Conservation (phyloP, 2,888 invertebrate genomes). For the Eugnorisma glareosa region DNA sequence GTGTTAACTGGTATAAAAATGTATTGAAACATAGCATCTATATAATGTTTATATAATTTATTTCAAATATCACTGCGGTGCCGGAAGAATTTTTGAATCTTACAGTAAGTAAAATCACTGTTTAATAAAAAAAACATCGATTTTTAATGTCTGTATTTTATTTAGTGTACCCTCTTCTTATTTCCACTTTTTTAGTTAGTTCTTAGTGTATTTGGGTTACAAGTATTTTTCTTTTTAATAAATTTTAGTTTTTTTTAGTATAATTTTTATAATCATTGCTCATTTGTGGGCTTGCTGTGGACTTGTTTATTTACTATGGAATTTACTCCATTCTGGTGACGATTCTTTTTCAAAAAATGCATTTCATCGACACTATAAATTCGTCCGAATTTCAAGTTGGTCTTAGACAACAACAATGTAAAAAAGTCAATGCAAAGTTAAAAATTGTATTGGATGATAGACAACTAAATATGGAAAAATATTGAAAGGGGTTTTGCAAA, state of each 20-base stretch:
- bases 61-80: conserved; percentile 82
- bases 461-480: no score
- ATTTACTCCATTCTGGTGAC: no score
- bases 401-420: no score
- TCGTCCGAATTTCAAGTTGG: no score
- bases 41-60: conserved; percentile 69
- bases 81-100: conserved; percentile 72
- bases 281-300: not conserved
- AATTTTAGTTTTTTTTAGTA: no score
- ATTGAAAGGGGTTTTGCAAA: no score
- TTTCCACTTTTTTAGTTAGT: conserved; percentile 2
- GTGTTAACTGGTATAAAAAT: conserved; percentile 9
- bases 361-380: not conserved
- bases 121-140: conserved; percentile 78
- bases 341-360: not conserved
- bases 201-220: not conserved
- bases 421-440: no score
- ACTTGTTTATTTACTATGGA: not conserved
- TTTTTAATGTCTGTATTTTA: conserved; percentile 68
- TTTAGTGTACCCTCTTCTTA: conserved; percentile 49
- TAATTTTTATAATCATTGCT: not conserved
- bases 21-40: not conserved
- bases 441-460: no score
- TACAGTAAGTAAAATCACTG: conserved; percentile 81
- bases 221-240: no score